Conservation (phyloP, 37 sponge, comb jelly and placozoan species). For the Eunapius fragilis region DNA sequence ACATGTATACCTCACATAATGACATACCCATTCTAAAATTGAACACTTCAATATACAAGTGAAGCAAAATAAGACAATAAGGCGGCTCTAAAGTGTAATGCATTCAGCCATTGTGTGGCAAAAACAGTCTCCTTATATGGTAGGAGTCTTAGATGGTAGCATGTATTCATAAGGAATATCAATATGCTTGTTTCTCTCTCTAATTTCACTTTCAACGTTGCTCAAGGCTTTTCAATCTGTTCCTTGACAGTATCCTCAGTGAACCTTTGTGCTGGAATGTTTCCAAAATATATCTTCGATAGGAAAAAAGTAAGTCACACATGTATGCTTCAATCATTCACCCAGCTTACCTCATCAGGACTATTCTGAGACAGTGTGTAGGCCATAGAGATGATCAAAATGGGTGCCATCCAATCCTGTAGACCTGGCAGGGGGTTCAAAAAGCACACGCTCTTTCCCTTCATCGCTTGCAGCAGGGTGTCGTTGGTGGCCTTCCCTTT, state of each 20-base stretch:
- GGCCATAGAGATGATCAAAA: not conserved
- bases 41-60: too few species aligned
- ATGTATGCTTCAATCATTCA: too few species aligned
- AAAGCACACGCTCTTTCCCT: too few species aligned
- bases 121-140: slow-evolving; percentile 26
- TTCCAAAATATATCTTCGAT: not conserved
- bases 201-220: slow-evolving; percentile 1
- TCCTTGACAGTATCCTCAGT: not conserved
- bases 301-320: not conserved
- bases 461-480: slow-evolving; percentile 47
- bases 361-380: slow-evolving; percentile 26
- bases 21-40: too few species aligned
- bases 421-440: too few species aligned
- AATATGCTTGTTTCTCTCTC: slow-evolving; percentile 37
- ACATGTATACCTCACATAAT: too few species aligned
- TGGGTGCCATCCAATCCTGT: slow-evolving; percentile 23
- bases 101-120: too few species aligned
- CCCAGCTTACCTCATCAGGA: slow-evolving; percentile 38
- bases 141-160: slow-evolving; percentile 37
- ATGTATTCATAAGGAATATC: slow-evolving; percentile 63
- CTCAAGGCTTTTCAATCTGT: not conserved
- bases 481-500: slow-evolving; percentile 48
- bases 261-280: not conserved
- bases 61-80: too few species aligned
- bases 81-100: too few species aligned